Base-by-base conservation (phyloP, 2,113 vertebrate species). In the Aleadryas rufinucha region DNA sequence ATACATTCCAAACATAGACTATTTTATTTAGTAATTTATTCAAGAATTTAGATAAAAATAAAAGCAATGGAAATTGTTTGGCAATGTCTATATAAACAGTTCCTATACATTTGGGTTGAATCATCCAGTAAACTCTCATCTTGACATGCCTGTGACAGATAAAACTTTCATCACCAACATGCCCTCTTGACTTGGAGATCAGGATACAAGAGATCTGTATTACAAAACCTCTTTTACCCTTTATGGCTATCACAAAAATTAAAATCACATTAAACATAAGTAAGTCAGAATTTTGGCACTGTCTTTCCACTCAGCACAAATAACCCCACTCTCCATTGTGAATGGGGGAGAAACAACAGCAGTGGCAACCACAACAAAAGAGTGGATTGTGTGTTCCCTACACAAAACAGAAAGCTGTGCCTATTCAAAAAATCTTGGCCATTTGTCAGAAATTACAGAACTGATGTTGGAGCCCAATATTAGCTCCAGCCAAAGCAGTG, bases 391-490 rank as follows among this genome's bases (percentile, higher is more conserved):
- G 72, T 70, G 78, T 49, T 96, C 91, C 68, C 93, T 66, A 92
- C 75, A 96, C 95, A 97, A 94, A 96, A 96, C 90, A 92, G 93
- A 96, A 97, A 96, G 93, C 94, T 93, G 83, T 80, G 89, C 86
- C 88, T 96, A 96, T 95, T 96, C 91, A 97, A 95, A 89, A 96
- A 95, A 96, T 74, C 83, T 92, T 97, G 96, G 96, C 91, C 79
- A 93, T 87, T 95, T 90, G 70, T 95, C 94, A 97, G 90, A 96
- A 96, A 95, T 80, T 71, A 95, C 81, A 94, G 95, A 92, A 95
- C 70, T 95, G 80, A 93, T 20, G 47, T 47, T 92, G 74, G 37
- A 96, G 68, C 49, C 81, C 83, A 96, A 72, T 93, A 96, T 93
- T 90, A 94, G 92, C 70, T 89, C 90, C 76, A 96, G 91, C 70